Evolutionary conservation across 1,140 invertebrate genomes (phyloP), one percentile per base, ranked within the genome.

Genomic region (fruit fly (Drosophila melanogaster)): DNA sequence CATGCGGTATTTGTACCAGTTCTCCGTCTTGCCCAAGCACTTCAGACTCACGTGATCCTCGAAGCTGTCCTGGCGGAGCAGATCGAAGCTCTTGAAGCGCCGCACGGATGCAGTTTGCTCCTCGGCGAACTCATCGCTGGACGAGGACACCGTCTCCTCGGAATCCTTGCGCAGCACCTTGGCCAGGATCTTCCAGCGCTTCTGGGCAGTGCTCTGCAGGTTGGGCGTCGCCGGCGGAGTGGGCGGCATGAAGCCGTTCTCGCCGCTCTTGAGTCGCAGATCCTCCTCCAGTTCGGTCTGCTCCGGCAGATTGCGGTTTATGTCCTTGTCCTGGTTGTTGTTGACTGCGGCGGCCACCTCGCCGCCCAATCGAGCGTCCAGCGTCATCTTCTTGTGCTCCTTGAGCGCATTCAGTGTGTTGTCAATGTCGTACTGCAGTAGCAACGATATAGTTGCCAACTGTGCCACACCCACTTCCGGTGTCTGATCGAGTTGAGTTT

Each of bases 101-200:
- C 92, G 75, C 49, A 92, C 90, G 0, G 91, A 92, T 0, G 90
- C 91, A 0, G 78, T 91, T 46, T 86, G 86, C 46, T 90, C 85
- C 46, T 90, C 84, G n/a, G 67, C 47, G 17, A 89, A 90, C 22
- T 91, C 85, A 33, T 91, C 89, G 24, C 79, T 89, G 47, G 84
- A 90, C 0, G 84, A 90, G 35, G 80, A 87, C 0, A 91, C 81
- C 0, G 81, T 90, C 38, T 91, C 87, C 72, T 92, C 90, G 54
- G 93, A 91, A 71, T 93, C 79, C 38, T 93, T 93, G 35, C 93
- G 93, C 64, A 96, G 83, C 40, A 95, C 95, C 54, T 94, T 94
- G 14, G 95, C 95, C 57, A 96, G 92, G 14, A 96, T 93, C 26
- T 93, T 94, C 95, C 95, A 96, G 79, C 95, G 93, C 72, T 94